Evolutionary conservation across 1,140 invertebrate genomes (phyloP).

Genomic region (Lamellibrachia luymesi): DNA sequence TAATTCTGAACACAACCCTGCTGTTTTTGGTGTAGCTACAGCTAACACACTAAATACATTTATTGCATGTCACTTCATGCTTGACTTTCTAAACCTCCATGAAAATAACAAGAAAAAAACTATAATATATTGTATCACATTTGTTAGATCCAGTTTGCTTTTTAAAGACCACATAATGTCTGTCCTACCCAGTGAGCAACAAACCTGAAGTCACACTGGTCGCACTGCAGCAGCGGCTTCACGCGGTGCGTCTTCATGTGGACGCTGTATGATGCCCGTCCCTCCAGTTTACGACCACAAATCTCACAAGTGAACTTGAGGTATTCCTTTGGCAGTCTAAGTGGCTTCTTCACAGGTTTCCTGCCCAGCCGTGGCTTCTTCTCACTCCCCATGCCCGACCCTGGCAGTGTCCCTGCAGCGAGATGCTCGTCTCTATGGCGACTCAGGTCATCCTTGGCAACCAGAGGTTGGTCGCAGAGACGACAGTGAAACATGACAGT

Average conservation of each 20-base stretch:
- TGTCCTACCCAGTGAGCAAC: background rate
- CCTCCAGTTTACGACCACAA: background rate
- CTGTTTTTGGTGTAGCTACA: no score
- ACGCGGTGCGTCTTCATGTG: background rate
- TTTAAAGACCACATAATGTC: background rate
- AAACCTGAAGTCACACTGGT: background rate
- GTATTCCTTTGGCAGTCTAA: background rate
- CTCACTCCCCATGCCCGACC: background rate
- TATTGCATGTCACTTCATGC: background rate
- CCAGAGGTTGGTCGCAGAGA: background rate
- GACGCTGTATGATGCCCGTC: background rate
- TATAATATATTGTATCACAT: background rate
- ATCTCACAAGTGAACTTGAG: background rate
- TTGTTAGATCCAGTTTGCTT: background rate
- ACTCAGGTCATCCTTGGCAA: background rate
- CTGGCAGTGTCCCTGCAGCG: background rate
- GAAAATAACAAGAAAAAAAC: no score
- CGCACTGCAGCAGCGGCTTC: background rate
- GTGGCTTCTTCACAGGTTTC: background rate
- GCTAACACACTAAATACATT: no score
- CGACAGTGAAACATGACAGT: background rate
- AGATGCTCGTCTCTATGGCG: background rate
- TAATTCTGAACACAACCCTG: no score
- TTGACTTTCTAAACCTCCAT: background rate
- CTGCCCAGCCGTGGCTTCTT: background rate